Evolutionary conservation across 2,888 invertebrate genomes (phyloP).

Genomic region (Nephrotoma guestfalica): DNA sequence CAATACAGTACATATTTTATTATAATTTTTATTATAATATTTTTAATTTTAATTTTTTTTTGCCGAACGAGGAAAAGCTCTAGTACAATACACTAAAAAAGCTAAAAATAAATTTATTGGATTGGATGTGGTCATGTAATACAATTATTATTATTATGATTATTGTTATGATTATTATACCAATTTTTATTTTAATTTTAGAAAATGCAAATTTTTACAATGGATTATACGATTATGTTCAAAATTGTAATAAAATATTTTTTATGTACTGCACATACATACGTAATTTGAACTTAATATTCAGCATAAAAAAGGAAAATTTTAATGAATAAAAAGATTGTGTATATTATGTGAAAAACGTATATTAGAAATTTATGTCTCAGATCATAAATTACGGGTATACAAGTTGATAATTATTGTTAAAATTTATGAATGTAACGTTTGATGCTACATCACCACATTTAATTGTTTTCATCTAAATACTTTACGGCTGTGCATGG

Average conservation of each 20-base stretch:
- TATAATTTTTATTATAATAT: neutral
- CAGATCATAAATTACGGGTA: neutral
- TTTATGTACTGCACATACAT: neutral
- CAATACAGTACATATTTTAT: neutral
- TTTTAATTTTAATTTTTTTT: neutral
- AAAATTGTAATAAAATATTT: neutral
- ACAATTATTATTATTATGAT: neutral
- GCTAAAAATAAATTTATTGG: neutral
- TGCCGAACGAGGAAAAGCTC: neutral
- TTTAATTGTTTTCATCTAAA: too few species aligned
- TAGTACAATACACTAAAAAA: neutral
- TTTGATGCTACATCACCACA: neutral
- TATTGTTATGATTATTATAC: neutral
- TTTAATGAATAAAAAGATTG: neutral
- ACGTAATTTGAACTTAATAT: neutral
- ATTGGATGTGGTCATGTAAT: neutral
- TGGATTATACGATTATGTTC: neutral
- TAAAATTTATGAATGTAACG: neutral
- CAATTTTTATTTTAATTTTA: neutral
- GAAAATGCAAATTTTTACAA: neutral
- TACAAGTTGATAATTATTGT: neutral
- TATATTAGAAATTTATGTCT: neutral
- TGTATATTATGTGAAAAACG: neutral
- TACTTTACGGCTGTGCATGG: too few species aligned
- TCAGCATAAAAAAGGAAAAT: neutral